phyloP scores from a whole-genome alignment of 2,888 invertebrate species.

The Agelastica alni region DNA sequence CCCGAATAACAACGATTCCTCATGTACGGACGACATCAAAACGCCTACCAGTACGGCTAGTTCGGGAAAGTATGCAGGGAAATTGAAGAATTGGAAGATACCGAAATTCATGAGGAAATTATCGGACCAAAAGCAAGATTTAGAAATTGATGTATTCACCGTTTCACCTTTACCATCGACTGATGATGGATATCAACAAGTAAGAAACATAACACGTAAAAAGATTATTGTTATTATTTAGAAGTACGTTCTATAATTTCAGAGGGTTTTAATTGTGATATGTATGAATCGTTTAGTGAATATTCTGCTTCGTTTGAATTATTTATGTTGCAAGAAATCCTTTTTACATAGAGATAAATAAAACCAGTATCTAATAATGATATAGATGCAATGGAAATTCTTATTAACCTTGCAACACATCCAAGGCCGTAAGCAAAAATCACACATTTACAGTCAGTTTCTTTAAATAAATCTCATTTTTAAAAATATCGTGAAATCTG shows the following conservation, averaged over 20 bases:
- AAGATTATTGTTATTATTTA: no score
- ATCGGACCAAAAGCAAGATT: constrained; percentile 37
- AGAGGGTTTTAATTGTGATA: not conserved
- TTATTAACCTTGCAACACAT: no score
- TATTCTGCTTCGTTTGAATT: not conserved
- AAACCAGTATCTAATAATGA: no score
- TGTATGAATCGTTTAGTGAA: not conserved
- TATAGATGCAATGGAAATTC: no score
- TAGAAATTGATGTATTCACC: constrained; percentile 47
- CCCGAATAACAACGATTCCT: constrained; percentile 29
- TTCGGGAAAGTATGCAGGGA: constrained; percentile 60
- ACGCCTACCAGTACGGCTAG: constrained; percentile 71
- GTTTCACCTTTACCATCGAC: constrained; percentile 38
- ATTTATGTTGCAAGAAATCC: no score
- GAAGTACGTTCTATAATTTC: not conserved
- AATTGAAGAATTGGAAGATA: constrained; percentile 70
- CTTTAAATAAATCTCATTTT: no score
- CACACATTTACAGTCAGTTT: no score
- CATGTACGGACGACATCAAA: constrained; percentile 59
- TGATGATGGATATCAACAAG: constrained; percentile 47
- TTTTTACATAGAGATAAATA: no score
- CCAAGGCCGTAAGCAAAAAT: no score
- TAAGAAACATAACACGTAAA: constrained; percentile 20
- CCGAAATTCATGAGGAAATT: constrained; percentile 69
- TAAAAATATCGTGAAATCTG: no score